Base-by-base conservation (phyloP, 2,888 invertebrate species). In the Tetropium fuscum region DNA sequence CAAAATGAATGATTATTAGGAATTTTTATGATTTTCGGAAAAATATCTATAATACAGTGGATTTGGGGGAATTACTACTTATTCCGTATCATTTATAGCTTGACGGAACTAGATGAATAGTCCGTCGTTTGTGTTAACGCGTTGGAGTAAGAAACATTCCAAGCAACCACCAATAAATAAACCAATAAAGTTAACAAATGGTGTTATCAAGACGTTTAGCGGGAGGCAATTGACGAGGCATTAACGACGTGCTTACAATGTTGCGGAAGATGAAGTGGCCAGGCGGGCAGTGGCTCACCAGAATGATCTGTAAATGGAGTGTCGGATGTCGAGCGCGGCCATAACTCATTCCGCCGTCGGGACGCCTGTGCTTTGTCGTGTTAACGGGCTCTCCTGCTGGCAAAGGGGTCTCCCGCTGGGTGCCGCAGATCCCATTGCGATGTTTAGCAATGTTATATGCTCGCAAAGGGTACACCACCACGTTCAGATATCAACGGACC, bases 251-350 rank as follows among this genome's bases (percentile, higher is more conserved):
- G 71, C 74, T 73, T 64, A 70, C 71, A 72, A 70, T 71, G 72
- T 68, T 69, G 71, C 74, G 76, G 76, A 79, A 79, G 83, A 83
- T 82, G 81, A 81, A 83, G 82, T 81, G 82, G 82, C 81, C 82
- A 77, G 79, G 74, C 80, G 80, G 81, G 81, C 82, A 81, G 79
- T 81, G 76, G 77, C 71, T 83, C 83, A 83, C 82, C 83, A 82
- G 83, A 84, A 85, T 84, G 83, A 83, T 84, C 84, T 84, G 84
- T 84, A 84, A 85, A 85, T 84, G 84, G 84, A 84, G 84, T 84
- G 82, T 81, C 82, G 81, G 81, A 78, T 78, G 79, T 80, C 81
- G 77, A 78, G 81, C 74, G 76, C 76, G 79, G 78, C 82, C 81
- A 84, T 85, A 85, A 85, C 79, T 85, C 84, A 85, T 80, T 54